Evolutionary conservation across 2,797 vertebrate genomes (phyloP).

Genomic region (Microchirus variegatus): DNA sequence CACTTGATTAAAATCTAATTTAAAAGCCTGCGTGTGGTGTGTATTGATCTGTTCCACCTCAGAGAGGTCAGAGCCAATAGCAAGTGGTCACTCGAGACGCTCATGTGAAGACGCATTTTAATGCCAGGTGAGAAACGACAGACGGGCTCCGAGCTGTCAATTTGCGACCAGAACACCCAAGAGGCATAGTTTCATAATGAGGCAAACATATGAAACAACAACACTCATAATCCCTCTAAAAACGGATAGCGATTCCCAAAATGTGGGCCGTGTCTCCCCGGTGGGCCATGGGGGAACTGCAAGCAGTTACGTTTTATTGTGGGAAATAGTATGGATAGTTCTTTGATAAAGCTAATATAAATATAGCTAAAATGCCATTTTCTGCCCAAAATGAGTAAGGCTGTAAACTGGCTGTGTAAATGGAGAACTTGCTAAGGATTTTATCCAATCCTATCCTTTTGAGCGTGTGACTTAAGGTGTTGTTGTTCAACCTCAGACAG

Average conservation of each 20-base stretch:
- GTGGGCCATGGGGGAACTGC: too few species aligned
- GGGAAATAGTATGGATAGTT: neutral
- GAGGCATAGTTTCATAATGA: neutral
- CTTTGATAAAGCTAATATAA: too few species aligned
- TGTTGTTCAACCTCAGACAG: neutral
- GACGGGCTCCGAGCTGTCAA: neutral
- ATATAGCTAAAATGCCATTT: too few species aligned
- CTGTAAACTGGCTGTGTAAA: too few species aligned
- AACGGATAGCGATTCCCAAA: too few species aligned
- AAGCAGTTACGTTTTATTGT: too few species aligned
- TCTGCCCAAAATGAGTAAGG: too few species aligned
- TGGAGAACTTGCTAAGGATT: too few species aligned
- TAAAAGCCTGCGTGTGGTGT: neutral
- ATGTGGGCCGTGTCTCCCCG: too few species aligned
- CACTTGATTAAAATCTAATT: constrained; percentile 1
- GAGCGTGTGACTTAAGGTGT: too few species aligned
- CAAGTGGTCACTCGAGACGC: neutral
- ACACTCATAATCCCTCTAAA: neutral
- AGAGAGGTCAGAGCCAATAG: neutral
- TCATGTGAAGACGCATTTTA: neutral
- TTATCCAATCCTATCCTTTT: too few species aligned
- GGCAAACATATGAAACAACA: neutral
- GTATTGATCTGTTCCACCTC: neutral
- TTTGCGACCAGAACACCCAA: neutral
- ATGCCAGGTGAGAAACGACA: neutral